Evolutionary conservation across 2,113 vertebrate species (phyloP), one percentile per base, ranked within the genome.

Genomic region (Salvelinus namaycush): DNA sequence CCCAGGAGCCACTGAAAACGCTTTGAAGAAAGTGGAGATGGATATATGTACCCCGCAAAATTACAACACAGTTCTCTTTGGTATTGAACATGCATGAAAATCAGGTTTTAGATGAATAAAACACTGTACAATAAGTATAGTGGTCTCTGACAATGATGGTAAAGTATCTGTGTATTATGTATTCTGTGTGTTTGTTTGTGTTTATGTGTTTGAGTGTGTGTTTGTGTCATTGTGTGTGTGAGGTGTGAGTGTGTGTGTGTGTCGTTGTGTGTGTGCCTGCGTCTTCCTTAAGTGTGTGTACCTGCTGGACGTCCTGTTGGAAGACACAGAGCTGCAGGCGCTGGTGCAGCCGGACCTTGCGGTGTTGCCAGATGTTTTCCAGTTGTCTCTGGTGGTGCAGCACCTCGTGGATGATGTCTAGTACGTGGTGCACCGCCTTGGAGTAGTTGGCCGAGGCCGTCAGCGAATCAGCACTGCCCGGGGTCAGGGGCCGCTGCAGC

Each of bases 341-440:
- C 83, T 99, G 97, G 84, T 99, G 98, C 12, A 99, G 93, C 39
- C 98, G 97, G 29, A 99, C 97, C 84, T 99, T 99, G 54, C 98
- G 97, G 84, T 99, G 98, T 84, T 99, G 98, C 97, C 97, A 99
- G 85, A 99, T 98, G 89, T 97, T 99, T 79, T 99, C 97, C 57
- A 99, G 92, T 79, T 99, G 97, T 81, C 98, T 92, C 91, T 99
- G 98, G 89, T 99, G 97, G 84, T 99, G 98, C 78, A 99, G 88
- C 13, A 99, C 97, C 87, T 99, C 97, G 3, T 99, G 98, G 87
- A 99, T 97, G 81, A 96, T 94, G 64, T 99, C 98, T n/a, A 99
- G 92, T 54, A 98, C 98, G 0, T 99, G 97, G 89, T 96, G 97
- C 73, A 99, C 97, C 0, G 98, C 97, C 91, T 99, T 99, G 20